Conservation (phyloP, 2,113 vertebrate genomes). For the Alligator mississippiensis region DNA sequence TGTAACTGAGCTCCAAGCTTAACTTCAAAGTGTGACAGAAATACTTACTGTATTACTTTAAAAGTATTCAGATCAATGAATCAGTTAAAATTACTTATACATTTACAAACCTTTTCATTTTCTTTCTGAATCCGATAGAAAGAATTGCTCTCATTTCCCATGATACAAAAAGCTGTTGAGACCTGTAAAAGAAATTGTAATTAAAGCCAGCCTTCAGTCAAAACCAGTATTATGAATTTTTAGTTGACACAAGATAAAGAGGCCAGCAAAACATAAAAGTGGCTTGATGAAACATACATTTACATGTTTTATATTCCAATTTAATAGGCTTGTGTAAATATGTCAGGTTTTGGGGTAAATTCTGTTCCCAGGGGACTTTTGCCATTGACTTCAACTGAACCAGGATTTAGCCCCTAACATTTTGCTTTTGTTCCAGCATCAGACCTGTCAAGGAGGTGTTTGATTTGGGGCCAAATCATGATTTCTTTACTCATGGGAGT, state of each 20-base stretch:
- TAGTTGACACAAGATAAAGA: slow-evolving; percentile 70
- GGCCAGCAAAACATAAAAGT: slow-evolving; percentile 73
- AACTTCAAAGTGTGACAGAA: slow-evolving; percentile 83
- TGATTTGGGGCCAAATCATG: accelerated
- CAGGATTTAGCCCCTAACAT: not conserved
- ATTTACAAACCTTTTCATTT: slow-evolving; percentile 78
- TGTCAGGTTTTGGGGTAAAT: slow-evolving; percentile 19
- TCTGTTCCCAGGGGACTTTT: slow-evolving; percentile 17
- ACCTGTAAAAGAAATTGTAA: slow-evolving; percentile 74
- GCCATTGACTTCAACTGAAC: not conserved
- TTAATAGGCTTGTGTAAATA: slow-evolving; percentile 31
- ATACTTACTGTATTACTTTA: slow-evolving; percentile 75
- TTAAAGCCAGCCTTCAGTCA: slow-evolving; percentile 68
- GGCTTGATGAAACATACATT: slow-evolving; percentile 55
- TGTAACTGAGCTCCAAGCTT: slow-evolving; percentile 64
- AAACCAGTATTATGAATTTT: slow-evolving; percentile 67
- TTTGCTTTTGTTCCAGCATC: not conserved
- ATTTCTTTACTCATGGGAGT: not conserved
- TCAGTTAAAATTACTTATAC: slow-evolving; percentile 80
- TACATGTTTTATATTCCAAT: slow-evolving; percentile 62
- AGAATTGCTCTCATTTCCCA: slow-evolving; percentile 61
- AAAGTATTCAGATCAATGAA: slow-evolving; percentile 79
- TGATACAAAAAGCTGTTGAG: slow-evolving; percentile 58
- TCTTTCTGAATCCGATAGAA: slow-evolving; percentile 70
- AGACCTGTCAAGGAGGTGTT: not conserved